Evolutionary conservation across 30 jellyfish, hydroid and myxozoan genomes (phyloP), one percentile per base, ranked within the genome.

Genomic region (Pseudorhiza aurosa): DNA sequence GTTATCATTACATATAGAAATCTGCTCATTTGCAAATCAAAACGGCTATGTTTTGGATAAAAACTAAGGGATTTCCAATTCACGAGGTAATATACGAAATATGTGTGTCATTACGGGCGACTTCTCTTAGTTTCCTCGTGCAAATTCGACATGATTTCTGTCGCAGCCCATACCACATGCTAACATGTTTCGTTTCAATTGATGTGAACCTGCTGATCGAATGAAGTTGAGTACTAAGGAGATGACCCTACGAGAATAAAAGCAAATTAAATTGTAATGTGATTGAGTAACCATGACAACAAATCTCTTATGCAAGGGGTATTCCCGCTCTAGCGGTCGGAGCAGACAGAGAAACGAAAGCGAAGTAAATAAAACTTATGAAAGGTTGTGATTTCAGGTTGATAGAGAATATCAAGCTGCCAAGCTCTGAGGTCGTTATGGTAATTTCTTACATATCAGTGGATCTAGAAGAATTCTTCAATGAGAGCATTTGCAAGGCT

Each of bases 191-290:
- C 45, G 28, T 70, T 50, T 68, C 67, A 40, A 68, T 68, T 68
- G 68, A 68, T 68, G 25, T 28, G 71, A 70, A 70, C 83, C 83
- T 70, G 83, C 83, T 70, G 83, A 28, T 46, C 70, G 60, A 70
- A 24, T 50, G 71, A 22, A 30, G 57, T 30, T 15, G 33, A 32
- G 64, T 44, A 14, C 56, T 10, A 64, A 6, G 83, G 83, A 71
- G 83, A 70, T 47, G 71, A 47, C 83, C 83, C 68, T 35, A 4
- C 36, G 12, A 26, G 25, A 70, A 70, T 22, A 51, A 70, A 44
- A 47, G 6, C 77, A 70, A 44, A 70, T 70, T 70, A 70, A 70
- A 70, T 70, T 58, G 68, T 70, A 70, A 70, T 64, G 77, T 35
- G 83, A n/a, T 26, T 70, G 26, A n/a, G 70, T 45, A 24, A 32